Evolutionary conservation across 2,888 invertebrate genomes (phyloP).

Genomic region (Drosophila recens): DNA sequence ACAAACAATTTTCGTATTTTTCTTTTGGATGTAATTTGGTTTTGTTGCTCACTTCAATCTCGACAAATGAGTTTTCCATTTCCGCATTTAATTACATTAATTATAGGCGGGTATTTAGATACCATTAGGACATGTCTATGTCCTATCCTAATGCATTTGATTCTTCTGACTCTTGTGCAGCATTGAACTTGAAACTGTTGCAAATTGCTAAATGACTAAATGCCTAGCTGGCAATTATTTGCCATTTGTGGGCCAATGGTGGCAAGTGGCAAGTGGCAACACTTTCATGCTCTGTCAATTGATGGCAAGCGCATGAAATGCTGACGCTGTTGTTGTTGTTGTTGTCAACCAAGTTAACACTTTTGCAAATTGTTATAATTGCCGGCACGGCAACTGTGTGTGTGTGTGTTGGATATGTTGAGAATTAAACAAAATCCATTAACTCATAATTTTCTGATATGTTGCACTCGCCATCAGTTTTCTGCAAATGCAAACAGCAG

Average conservation of each 20-base stretch:
- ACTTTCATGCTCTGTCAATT: slow-evolving; percentile 75
- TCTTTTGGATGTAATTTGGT: neutral
- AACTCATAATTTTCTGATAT: slow-evolving; percentile 80
- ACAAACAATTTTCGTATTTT: too few species aligned
- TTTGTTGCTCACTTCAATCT: slow-evolving; percentile 18
- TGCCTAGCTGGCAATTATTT: slow-evolving; percentile 35
- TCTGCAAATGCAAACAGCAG: slow-evolving; percentile 48
- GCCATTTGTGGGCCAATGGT: slow-evolving; percentile 20
- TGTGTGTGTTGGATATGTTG: slow-evolving; percentile 9
- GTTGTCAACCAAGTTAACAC: slow-evolving; percentile 58
- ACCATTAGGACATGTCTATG: slow-evolving; percentile 11
- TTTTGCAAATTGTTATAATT: slow-evolving; percentile 57
- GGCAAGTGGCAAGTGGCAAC: slow-evolving; percentile 57
- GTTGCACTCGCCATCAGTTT: slow-evolving; percentile 54
- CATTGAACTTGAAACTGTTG: slow-evolving; percentile 69
- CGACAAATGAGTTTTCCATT: slow-evolving; percentile 58
- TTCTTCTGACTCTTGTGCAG: neutral
- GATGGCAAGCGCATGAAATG: slow-evolving; percentile 33
- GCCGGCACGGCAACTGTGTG: slow-evolving; percentile 1
- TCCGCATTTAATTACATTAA: slow-evolving; percentile 68
- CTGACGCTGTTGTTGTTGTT: slow-evolving; percentile 45
- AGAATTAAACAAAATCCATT: slow-evolving; percentile 77
- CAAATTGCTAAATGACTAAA: slow-evolving; percentile 33
- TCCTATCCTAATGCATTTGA: neutral
- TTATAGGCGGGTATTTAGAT: slow-evolving; percentile 25